Percentiles rank a stretch among this genome's conserved stretches.
These are phyloP conservation scores for Drosophila nigricruria DNA, from an alignment of 2,888 invertebrate species.

Conservation along the genomic window DNA sequence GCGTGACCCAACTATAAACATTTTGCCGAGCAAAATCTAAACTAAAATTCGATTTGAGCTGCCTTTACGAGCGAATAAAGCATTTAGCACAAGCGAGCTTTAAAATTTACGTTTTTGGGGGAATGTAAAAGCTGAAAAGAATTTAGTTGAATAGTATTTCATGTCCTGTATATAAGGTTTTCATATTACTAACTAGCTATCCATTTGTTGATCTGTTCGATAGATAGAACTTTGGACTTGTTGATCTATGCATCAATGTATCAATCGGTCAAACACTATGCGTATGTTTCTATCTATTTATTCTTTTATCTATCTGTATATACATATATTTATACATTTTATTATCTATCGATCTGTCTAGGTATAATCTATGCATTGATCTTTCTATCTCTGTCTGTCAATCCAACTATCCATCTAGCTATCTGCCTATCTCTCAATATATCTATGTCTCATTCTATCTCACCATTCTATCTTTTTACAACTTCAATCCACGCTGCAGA, in stretches of 20 bases:
- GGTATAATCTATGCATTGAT: no score
- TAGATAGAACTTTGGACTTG: no score
- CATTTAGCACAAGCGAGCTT: constrained; percentile 43
- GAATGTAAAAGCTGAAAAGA: background rate
- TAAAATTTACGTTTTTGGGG: constrained; percentile 3
- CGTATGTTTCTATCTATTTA: background rate
- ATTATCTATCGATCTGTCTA: background rate
- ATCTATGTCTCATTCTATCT: background rate
- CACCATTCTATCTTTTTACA: background rate
- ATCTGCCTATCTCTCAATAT: background rate
- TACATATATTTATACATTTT: background rate
- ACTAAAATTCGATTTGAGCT: constrained; percentile 54
- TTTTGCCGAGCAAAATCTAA: constrained; percentile 46
- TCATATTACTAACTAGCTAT: background rate
- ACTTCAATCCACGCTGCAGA: background rate
- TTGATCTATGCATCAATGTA: no score
- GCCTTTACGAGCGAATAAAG: constrained; percentile 55
- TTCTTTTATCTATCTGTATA: background rate
- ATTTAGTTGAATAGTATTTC: background rate
- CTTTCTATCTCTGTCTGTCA: background rate
- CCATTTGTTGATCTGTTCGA: no score
- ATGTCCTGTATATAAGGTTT: background rate
- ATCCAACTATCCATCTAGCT: background rate
- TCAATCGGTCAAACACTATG: background rate
- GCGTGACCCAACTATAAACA: constrained; percentile 66